Conservation (phyloP, 2,113 vertebrate genomes). For the Pheucticus melanocephalus region DNA sequence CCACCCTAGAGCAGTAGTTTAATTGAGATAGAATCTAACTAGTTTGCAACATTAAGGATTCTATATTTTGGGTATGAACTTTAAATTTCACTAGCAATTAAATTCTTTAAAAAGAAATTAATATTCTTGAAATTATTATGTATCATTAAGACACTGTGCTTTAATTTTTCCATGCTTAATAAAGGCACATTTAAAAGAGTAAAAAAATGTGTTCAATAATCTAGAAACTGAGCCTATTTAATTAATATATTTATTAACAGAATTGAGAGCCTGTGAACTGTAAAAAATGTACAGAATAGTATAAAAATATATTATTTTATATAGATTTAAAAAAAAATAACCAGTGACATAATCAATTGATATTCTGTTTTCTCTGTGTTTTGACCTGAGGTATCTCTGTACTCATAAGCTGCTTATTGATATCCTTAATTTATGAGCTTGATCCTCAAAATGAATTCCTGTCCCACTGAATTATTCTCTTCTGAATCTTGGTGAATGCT, state of each 20-base stretch:
- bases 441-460: background rate
- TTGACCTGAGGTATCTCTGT: background rate
- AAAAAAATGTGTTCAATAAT: background rate
- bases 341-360: background rate
- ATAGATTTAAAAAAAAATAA: background rate
- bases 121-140: background rate
- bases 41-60: background rate
- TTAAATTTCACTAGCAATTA: background rate
- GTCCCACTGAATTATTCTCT: background rate
- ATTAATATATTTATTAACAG: constrained; percentile 27
- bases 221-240: background rate
- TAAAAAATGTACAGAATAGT: background rate
- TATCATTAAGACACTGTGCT: background rate
- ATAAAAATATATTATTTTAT: background rate
- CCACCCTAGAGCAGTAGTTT: background rate
- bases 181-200: background rate
- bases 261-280: background rate
- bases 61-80: background rate
- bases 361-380: background rate
- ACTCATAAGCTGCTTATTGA: background rate
- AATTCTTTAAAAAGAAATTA: background rate
- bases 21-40: background rate
- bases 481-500: background rate
- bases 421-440: constrained; percentile 24
- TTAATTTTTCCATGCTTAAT: background rate